Conservation (phyloP, 2,888 invertebrate species). For the Melanostoma scalare region DNA sequence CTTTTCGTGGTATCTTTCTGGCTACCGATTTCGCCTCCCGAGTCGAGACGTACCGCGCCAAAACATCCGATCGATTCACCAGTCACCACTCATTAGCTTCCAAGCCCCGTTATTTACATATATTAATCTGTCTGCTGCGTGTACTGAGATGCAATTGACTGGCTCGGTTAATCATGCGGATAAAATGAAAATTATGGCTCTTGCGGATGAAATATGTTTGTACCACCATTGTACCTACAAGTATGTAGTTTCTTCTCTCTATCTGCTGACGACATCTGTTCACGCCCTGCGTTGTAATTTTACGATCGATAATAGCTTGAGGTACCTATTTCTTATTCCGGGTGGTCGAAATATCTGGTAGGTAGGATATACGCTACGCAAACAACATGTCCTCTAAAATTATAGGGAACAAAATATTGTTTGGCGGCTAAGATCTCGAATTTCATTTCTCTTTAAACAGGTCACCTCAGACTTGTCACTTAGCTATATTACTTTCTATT, state of each 20-base stretch:
- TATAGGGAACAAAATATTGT: too few species aligned
- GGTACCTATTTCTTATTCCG: conserved; percentile 29
- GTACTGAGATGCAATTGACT: conserved; percentile 33
- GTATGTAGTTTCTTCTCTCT: conserved; percentile 17
- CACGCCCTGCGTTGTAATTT: conserved; percentile 51
- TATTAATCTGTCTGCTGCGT: conserved; percentile 22
- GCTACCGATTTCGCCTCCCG: conserved; percentile 21
- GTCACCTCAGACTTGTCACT: too few species aligned
- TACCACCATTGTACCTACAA: neutral
- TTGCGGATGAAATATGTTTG: conserved; percentile 34
- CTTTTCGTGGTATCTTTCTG: conserved; percentile 41
- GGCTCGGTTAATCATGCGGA: conserved; percentile 55
- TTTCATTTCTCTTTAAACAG: too few species aligned
- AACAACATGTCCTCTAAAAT: too few species aligned
- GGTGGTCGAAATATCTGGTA: conserved; percentile 25
- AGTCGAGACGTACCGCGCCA: conserved; percentile 8
- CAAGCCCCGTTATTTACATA: conserved; percentile 25
- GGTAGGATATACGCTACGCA: neutral
- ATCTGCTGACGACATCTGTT: conserved; percentile 51
- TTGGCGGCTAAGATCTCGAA: too few species aligned
- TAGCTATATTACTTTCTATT: too few species aligned
- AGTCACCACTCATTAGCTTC: conserved; percentile 42
- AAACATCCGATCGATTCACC: conserved; percentile 38
- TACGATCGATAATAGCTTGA: conserved; percentile 57
- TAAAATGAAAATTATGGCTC: conserved; percentile 63